Evolutionary conservation across 2,888 invertebrate species (phyloP).

Genomic region (Torymus tubicola): DNA sequence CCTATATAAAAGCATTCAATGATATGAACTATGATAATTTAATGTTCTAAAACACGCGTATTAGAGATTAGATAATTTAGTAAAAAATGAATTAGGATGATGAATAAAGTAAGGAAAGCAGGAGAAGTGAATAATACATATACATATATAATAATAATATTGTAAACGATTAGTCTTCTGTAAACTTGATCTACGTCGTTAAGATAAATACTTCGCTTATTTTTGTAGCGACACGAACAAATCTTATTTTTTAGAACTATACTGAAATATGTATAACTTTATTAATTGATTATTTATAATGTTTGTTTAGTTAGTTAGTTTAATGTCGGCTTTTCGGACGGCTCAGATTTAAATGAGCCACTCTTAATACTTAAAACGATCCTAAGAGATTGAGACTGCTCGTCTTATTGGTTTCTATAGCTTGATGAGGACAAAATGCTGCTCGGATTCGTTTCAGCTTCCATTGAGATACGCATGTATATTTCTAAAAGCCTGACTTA

Average conservation of each 20-base stretch:
- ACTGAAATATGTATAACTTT: conserved; percentile 68
- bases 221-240: conserved; percentile 63
- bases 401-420: neutral
- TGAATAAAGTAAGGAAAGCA: conserved; percentile 57
- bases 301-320: conserved; percentile 65
- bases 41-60: conserved; percentile 61
- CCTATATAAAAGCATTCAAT: conserved; percentile 53
- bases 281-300: conserved; percentile 69
- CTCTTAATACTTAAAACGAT: conserved; percentile 61
- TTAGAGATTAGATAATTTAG: conserved; percentile 12
- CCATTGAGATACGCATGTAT: conserved; percentile 33
- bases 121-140: conserved; percentile 63
- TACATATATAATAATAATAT: conserved; percentile 64
- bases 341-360: conserved; percentile 60
- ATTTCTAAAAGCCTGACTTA: conserved; percentile 46
- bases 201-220: conserved; percentile 60
- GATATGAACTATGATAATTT: conserved; percentile 69
- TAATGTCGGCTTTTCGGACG: conserved; percentile 61
- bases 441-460: neutral
- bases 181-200: conserved; percentile 66
- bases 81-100: conserved; percentile 36
- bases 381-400: conserved; percentile 52
- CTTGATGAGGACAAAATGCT: conserved; percentile 5
- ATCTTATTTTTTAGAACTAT: conserved; percentile 64
- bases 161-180: conserved; percentile 64